phyloP scores from a whole-genome alignment of 2,797 vertebrate species.

The Poeciliopsis paucimaculata region DNA sequence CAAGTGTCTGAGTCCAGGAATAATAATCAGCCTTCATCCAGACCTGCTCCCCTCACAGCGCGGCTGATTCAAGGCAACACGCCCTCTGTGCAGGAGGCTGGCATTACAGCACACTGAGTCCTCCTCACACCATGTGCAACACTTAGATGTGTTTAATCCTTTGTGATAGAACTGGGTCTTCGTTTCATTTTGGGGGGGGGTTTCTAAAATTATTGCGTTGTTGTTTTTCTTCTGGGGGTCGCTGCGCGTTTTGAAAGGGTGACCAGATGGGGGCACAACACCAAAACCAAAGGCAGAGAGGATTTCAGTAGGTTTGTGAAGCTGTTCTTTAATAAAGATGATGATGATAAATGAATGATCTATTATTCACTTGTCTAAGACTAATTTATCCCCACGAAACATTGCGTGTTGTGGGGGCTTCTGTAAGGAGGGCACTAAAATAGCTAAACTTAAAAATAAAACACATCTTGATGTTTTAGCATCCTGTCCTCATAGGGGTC shows the following conservation, averaged over 20 bases:
- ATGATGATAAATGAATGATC: neutral
- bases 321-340: neutral
- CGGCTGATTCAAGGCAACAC: slow-evolving; percentile 89
- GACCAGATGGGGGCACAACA: neutral
- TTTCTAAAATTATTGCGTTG: no score
- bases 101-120: slow-evolving; percentile 37
- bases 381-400: neutral
- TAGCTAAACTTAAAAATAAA: neutral
- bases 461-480: neutral
- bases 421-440: neutral
- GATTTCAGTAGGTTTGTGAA: neutral
- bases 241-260: neutral
- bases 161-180: neutral
- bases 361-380: neutral
- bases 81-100: slow-evolving; percentile 78
- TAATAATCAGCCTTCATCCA: slow-evolving; percentile 35
- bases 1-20: slow-evolving; percentile 45
- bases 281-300: neutral
- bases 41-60: slow-evolving; percentile 78
- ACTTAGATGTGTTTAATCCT: neutral
- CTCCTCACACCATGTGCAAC: neutral
- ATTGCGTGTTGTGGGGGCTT: neutral
- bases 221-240: neutral
- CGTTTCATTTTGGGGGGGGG: no score
- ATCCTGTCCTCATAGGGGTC: neutral